These are phyloP conservation scores for Phenganax stokvisi DNA, from an alignment of 92 coral and sea anemone species.

Conservation along the genomic window DNA sequence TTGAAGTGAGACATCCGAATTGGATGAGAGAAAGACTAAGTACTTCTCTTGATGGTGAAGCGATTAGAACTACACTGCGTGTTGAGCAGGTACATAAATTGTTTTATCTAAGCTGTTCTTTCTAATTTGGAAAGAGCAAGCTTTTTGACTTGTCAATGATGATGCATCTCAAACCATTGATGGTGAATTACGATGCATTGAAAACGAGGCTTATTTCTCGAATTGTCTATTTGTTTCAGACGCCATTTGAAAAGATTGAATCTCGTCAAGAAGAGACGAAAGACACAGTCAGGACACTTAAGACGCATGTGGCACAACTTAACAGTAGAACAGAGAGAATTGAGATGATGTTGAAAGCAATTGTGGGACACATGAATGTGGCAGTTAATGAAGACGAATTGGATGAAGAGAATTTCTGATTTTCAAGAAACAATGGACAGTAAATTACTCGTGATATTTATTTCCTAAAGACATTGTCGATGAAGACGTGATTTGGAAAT, in stretches of 20 bases:
- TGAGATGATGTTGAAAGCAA: constrained; percentile 69
- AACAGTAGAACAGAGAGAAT: constrained; percentile 70
- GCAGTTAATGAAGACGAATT: not conserved
- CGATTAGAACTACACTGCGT: constrained; percentile 60
- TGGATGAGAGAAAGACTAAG: constrained; percentile 50
- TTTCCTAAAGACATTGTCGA: too few relatives aligned
- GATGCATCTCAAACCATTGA: not conserved
- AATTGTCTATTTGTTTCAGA: constrained; percentile 35
- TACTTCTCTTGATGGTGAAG: constrained; percentile 53
- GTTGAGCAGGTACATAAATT: constrained; percentile 56
- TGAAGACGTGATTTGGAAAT: too few relatives aligned
- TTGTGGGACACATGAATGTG: constrained; percentile 68
- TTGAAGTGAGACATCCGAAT: constrained; percentile 62
- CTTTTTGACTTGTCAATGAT: not conserved
- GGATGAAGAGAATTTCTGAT: too few relatives aligned
- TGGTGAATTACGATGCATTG: too few relatives aligned
- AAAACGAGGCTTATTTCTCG: too few relatives aligned
- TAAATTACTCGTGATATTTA: too few relatives aligned
- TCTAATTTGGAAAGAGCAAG: not conserved
- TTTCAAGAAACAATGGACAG: too few relatives aligned
- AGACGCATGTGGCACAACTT: constrained; percentile 57
- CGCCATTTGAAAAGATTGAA: constrained; percentile 66
- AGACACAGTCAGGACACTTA: constrained; percentile 52
- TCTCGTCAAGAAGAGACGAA: constrained; percentile 63
- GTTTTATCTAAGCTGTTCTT: constrained; percentile 1